These are phyloP conservation scores for Drosophila yakuba DNA, from an alignment of 1,140 invertebrate genomes.

Conservation along the genomic window DNA sequence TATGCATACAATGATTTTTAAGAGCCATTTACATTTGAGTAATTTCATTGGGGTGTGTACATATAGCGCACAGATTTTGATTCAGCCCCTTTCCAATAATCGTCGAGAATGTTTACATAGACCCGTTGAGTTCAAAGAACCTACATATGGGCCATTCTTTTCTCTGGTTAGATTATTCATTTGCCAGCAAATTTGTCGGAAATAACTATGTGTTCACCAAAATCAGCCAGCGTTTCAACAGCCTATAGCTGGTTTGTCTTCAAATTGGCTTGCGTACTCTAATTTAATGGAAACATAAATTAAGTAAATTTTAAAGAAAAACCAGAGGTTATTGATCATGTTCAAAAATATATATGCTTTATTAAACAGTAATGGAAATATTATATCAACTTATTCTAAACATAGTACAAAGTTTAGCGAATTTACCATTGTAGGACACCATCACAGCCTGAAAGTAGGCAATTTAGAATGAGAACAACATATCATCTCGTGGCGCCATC, in stretches of 20 bases:
- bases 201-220: not conserved
- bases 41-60: constrained; percentile 36
- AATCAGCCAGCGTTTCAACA: not conserved
- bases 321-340: no score
- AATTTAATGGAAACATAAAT: no score
- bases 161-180: not conserved
- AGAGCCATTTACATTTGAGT: constrained; percentile 39
- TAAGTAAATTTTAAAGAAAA: no score
- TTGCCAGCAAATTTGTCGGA: not conserved
- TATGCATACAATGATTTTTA: constrained; percentile 47
- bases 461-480: not conserved
- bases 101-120: constrained; percentile 10
- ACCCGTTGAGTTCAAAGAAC: constrained; percentile 16
- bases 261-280: no score
- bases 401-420: not conserved
- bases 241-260: no score
- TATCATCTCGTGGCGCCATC: not conserved
- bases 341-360: no score
- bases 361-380: no score
- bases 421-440: not conserved
- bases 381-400: no score
- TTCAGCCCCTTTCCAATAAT: constrained; percentile 14
- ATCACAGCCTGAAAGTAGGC: not conserved
- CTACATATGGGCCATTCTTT: constrained; percentile 1
- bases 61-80: constrained; percentile 9